phyloP scores from a whole-genome alignment of 2,888 invertebrate genomes.

The Drosophila vallismaia region DNA sequence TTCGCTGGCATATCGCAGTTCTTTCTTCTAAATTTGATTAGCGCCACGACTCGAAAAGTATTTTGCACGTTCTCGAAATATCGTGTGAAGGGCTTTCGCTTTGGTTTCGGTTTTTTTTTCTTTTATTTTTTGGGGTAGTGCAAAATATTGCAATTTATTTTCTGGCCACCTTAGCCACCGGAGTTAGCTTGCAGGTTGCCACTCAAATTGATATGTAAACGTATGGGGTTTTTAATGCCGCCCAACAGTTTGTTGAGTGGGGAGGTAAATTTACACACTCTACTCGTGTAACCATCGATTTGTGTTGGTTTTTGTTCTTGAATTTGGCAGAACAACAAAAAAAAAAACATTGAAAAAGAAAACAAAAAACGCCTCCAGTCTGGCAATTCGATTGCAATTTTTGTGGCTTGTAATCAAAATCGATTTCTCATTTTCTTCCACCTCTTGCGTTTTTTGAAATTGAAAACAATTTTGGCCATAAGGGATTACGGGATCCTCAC shows the following conservation, averaged over 20 bases:
- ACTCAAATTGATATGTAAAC: conserved; percentile 59
- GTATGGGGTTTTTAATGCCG: conserved; percentile 35
- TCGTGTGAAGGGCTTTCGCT: conserved; percentile 31
- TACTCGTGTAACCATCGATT: conserved; percentile 30
- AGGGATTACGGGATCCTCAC: conserved; percentile 40
- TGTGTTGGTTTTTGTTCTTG: conserved; percentile 28
- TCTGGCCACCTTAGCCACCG: conserved; percentile 22
- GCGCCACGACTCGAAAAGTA: conserved; percentile 50
- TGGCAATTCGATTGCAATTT: conserved; percentile 49
- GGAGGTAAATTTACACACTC: conserved; percentile 37
- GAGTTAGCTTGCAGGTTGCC: conserved; percentile 18
- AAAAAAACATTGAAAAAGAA: background rate
- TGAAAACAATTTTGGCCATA: conserved; percentile 47
- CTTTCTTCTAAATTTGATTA: conserved; percentile 78
- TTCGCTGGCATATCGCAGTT: conserved; percentile 25
- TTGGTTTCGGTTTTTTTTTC: too few species aligned
- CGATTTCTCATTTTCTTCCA: conserved; percentile 48
- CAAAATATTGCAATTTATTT: conserved; percentile 49
- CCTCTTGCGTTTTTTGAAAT: conserved; percentile 31
- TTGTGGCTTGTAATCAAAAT: conserved; percentile 51
- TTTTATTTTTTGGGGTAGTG: conserved; percentile 1
- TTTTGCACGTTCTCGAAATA: conserved; percentile 47
- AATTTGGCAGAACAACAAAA: conserved; percentile 1
- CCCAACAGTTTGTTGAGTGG: conserved; percentile 38
- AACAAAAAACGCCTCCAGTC: conserved; percentile 6